Evolutionary conservation across 2,113 vertebrate species (phyloP).

Genomic region (human): DNA sequence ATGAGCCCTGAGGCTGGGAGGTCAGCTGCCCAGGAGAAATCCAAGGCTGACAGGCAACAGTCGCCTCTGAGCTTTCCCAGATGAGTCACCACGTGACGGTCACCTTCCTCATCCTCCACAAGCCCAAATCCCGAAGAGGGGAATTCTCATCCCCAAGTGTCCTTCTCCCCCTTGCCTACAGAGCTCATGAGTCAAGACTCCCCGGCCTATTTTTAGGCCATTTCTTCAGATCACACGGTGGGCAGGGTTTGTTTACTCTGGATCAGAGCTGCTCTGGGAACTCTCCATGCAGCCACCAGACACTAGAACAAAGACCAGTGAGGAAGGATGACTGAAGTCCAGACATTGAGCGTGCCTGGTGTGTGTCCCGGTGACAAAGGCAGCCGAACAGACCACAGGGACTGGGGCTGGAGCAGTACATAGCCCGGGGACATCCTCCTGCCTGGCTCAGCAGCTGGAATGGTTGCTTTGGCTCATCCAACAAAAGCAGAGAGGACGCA

Average conservation of each 20-base stretch:
- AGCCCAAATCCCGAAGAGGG: not conserved
- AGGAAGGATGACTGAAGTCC: not conserved
- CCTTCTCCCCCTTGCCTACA: not conserved
- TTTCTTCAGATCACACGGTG: not conserved
- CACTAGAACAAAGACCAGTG: not conserved
- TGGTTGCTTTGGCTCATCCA: not conserved
- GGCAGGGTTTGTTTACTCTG: slow-evolving; percentile 39
- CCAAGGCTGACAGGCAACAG: not conserved
- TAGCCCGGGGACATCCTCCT: not conserved
- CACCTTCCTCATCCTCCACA: not conserved
- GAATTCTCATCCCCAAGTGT: not conserved
- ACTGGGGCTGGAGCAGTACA: not conserved
- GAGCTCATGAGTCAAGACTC: slow-evolving; percentile 41
- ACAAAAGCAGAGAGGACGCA: accelerated
- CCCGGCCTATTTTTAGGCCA: slow-evolving; percentile 13
- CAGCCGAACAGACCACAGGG: not conserved
- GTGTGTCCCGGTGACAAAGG: not conserved
- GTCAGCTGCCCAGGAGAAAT: not conserved
- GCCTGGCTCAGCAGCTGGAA: not conserved
- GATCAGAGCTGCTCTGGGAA: not conserved
- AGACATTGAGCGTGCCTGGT: not conserved
- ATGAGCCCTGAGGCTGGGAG: not conserved
- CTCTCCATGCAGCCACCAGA: not conserved
- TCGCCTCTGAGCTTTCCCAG: not conserved
- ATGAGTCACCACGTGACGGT: not conserved